A percentile compares a stretch with the other conserved stretches of the same genome.
Conservation (phyloP, 2,888 invertebrate species). For the Epirrhoe tristata region DNA sequence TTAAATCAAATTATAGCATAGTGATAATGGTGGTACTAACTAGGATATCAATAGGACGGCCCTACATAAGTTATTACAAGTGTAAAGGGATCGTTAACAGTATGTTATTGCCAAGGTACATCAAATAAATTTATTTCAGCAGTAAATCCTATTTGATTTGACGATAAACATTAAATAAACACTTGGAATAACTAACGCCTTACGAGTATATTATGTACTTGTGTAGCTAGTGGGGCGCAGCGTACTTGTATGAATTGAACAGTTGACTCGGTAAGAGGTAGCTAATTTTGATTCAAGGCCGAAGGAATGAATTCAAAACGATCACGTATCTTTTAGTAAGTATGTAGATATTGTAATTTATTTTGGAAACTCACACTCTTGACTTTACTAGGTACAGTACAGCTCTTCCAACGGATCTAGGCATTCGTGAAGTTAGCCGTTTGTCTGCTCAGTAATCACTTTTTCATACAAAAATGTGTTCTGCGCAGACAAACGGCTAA, state of each 20-base stretch:
- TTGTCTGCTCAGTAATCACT: too few species aligned
- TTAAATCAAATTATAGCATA: too few species aligned
- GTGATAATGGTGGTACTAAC: too few species aligned
- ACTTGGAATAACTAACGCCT: conserved; percentile 35
- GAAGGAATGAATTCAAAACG: not conserved
- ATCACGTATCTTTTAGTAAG: too few species aligned
- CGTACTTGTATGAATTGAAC: not conserved
- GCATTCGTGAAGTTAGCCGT: too few species aligned
- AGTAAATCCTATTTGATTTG: conserved; percentile 53
- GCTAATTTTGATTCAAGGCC: not conserved
- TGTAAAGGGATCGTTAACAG: conserved; percentile 45
- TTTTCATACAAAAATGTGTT: too few species aligned
- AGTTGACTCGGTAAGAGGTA: not conserved
- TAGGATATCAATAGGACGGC: conserved; percentile 6
- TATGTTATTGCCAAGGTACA: conserved; percentile 52
- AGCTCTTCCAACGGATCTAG: too few species aligned
- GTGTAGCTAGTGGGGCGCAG: not conserved
- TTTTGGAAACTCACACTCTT: too few species aligned
- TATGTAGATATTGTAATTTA: too few species aligned
- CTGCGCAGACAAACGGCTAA: too few species aligned
- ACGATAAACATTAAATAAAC: conserved; percentile 51
- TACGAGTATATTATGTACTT: conserved; percentile 2
- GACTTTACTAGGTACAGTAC: too few species aligned
- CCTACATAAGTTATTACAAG: conserved; percentile 37
- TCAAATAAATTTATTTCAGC: conserved; percentile 59